A percentile compares a stretch with the other conserved stretches of the same genome.
These are phyloP conservation scores for Telenomus remus DNA, from an alignment of 1,140 invertebrate species.

Conservation along the genomic window DNA sequence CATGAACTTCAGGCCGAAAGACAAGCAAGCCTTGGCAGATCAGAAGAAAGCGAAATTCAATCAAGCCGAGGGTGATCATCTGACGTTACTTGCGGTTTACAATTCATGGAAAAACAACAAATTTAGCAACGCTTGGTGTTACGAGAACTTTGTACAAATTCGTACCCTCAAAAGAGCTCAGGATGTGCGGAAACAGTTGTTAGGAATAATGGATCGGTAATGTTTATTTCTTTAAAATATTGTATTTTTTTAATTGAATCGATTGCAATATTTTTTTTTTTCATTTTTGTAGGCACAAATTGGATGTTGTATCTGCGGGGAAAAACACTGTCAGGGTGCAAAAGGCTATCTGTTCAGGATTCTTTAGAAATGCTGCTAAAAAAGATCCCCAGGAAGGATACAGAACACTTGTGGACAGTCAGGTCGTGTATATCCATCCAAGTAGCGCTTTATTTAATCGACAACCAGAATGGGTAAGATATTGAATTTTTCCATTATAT, in stretches of 20 bases:
- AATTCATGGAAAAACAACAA: constrained; percentile 99
- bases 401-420: constrained; percentile 96
- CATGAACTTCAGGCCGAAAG: constrained; percentile 82
- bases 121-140: constrained; percentile 99
- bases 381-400: constrained; percentile 99
- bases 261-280: constrained; percentile 38
- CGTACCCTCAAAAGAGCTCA: constrained; percentile 97
- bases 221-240: neutral
- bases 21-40: constrained; percentile 98
- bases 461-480: constrained; percentile 95
- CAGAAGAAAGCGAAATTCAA: constrained; percentile 99
- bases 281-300: constrained; percentile 85
- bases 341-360: constrained; percentile 99
- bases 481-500: neutral
- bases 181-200: constrained; percentile 97
- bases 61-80: constrained; percentile 98
- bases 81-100: constrained; percentile 98
- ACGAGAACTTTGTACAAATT: constrained; percentile 99
- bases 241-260: neutral
- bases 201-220: constrained; percentile 97
- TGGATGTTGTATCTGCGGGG: constrained; percentile 97
- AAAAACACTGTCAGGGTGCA: constrained; percentile 97
- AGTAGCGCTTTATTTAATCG: constrained; percentile 97
- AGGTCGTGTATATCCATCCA: constrained; percentile 99
- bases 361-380: constrained; percentile 99